Base-by-base conservation (phyloP, 2,113 vertebrate genomes). In the Chionis minor region DNA sequence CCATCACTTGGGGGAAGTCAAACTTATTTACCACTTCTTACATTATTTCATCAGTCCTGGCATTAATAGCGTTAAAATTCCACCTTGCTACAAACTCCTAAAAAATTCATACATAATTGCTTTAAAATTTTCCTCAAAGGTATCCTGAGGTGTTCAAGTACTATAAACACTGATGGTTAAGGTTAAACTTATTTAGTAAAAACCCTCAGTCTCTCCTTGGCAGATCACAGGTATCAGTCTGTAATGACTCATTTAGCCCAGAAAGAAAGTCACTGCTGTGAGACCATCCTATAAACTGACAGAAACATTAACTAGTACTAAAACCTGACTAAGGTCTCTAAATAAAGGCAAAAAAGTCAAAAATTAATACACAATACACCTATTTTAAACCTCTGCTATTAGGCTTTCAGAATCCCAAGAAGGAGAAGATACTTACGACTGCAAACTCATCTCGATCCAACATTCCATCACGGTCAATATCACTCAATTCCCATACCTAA, bases 401-500 rank as follows among this genome's bases (percentile, higher is more conserved):
- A 87, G 40, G 55, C 10, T 94, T 91, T 35, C 56, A 81, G 40
- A 92, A 79, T 30, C 61, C 33, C 62, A 35, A 56, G 88, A 78
- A 27, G 33, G 33, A 75, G 33, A 52, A 80, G 66, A 85, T 96
- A 98, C 99, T 99, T 97, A 99, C 99, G 98, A 99, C 99, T 95
- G 99, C 99, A 99, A 99, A 99, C 88, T 99, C 99, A 97, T 99
- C 99, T 97, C 97, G 98, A 98, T 99, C 99, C 98, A 99, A 97
- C 98, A 99, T 99, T 96, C 99, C 99, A 97, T 99, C 99, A 77
- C 98, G 99, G 98, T 99, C 99, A 86, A 99, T 98, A 94, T 99
- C 99, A 97, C 99, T 99, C 92, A 99, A 97, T 88, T 99, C 99
- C 99, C 99, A 99, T 91, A 99, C 99, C 99, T 99, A 94, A 96